Evolutionary conservation across 2,888 invertebrate species (phyloP), one percentile per base, ranked within the genome.

Genomic region (Polydrusus pterygomalis): DNA sequence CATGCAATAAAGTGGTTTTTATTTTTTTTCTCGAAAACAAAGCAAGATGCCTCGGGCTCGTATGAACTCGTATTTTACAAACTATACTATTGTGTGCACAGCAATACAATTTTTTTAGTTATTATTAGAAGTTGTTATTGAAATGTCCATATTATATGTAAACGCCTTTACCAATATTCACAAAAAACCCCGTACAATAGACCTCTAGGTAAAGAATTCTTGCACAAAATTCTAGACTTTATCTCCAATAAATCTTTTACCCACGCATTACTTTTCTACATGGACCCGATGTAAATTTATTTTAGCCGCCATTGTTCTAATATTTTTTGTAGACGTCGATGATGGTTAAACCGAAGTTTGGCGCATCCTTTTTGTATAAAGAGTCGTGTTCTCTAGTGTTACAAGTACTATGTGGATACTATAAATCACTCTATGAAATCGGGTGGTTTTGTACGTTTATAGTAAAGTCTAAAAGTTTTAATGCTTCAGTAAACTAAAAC

Each of bases 281-380:
- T 34, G 72, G 62, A 38, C 54, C 63, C 65, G 54, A 56, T 72
- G 72, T 65, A 72, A 72, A 72, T 72, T 65, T 72, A 72, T 65
- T 64, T 72, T 30, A 54, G 51, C 43, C 64, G 30, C 72, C 65
- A 72, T 72, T 72, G 72, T 72, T 72, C 72, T 72, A 72, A 45
- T 45, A 54, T 64, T 72, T 72, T 72, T 72, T 65, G 30, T 65
- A 56, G 65, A 64, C 72, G 17, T 64, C 71, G 54, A 54, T 58
- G 69, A 69, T 69, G 69, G 45, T 47, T 45, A 60, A 17, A 69
- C 47, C 60, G 56, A 60, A 69, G 58, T 69, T 69, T 69, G 69
- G 58, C 69, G 69, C 58, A 69, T 68, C 68, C 67, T 56, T 56
- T 56, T 34, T 9, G 56, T 56, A 34, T 56, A 56, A 56, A 56